These are phyloP conservation scores for Perithous albicinctus DNA, from an alignment of 2,888 invertebrate species.

Conservation along the genomic window DNA sequence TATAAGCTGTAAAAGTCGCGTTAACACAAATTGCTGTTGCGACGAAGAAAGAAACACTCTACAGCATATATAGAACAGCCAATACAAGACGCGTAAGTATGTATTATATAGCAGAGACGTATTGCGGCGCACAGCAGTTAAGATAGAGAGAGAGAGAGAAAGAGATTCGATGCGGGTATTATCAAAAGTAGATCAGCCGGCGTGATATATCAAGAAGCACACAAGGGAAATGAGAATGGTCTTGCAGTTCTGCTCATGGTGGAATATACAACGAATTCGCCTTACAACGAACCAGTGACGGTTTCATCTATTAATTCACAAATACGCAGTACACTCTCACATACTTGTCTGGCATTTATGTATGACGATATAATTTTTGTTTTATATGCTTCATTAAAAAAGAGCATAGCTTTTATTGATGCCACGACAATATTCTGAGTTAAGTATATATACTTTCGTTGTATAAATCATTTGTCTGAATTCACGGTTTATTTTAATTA, in stretches of 20 bases:
- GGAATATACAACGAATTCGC: slow-evolving; percentile 15
- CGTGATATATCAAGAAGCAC: not conserved
- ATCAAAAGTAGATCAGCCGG: slow-evolving; percentile 21
- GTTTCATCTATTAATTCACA: not conserved
- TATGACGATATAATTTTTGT: no score
- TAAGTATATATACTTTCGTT: no score
- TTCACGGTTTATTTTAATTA: no score
- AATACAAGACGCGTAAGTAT: not conserved
- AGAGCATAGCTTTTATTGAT: no score
- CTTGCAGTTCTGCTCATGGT: not conserved
- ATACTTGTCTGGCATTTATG: not conserved
- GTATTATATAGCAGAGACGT: not conserved
- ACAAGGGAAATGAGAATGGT: not conserved
- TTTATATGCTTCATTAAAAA: no score
- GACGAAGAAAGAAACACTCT: not conserved
- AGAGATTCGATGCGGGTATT: slow-evolving; percentile 7
- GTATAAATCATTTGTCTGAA: no score
- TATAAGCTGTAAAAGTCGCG: slow-evolving; percentile 4
- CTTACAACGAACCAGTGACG: not conserved
- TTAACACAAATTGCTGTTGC: slow-evolving; percentile 6
- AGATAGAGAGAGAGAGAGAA: slow-evolving; percentile 1
- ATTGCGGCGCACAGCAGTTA: not conserved
- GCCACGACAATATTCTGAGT: no score
- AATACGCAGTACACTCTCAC: not conserved
- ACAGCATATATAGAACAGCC: not conserved